phyloP scores from a whole-genome alignment of 1,140 invertebrate genomes.

The Elysia chlorotica region DNA sequence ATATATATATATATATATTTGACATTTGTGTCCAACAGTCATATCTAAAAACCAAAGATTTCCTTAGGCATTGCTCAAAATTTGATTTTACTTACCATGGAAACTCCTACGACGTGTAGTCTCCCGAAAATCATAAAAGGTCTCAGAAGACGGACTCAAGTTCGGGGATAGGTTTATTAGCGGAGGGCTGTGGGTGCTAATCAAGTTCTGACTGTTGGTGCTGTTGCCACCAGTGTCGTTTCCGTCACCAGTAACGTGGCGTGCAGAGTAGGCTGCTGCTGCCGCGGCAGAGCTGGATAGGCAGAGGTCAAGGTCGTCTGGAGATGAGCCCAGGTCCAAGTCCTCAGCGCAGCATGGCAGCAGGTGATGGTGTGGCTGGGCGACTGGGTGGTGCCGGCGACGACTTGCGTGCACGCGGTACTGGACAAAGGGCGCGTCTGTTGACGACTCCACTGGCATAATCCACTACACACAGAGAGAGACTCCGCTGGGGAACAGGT shows the following conservation, averaged over 20 bases:
- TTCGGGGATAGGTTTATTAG: conserved; percentile 61
- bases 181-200: conserved; percentile 59
- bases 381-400: conserved; percentile 6
- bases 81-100: conserved; percentile 54
- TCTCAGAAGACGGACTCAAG: conserved; percentile 53
- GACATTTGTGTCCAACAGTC: no score
- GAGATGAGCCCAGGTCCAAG: conserved; percentile 10
- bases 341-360: conserved; percentile 22
- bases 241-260: conserved; percentile 20
- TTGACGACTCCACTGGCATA: conserved; percentile 24
- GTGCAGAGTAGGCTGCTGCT: no score
- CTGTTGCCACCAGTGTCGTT: no score
- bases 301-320: conserved; percentile 14
- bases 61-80: no score
- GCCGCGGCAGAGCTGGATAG: conserved; percentile 6
- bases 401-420: no score
- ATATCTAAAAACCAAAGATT: no score
- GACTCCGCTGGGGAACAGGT: no score
- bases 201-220: no score
- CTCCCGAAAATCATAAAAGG: conserved; percentile 57
- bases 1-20: no score
- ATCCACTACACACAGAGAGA: no score
- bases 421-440: conserved; percentile 16
- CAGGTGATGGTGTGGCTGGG: conserved; percentile 12
- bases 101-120: conserved; percentile 47